Conservation (phyloP, 2,888 invertebrate genomes). For the Scelioninae gen. 1 region DNA sequence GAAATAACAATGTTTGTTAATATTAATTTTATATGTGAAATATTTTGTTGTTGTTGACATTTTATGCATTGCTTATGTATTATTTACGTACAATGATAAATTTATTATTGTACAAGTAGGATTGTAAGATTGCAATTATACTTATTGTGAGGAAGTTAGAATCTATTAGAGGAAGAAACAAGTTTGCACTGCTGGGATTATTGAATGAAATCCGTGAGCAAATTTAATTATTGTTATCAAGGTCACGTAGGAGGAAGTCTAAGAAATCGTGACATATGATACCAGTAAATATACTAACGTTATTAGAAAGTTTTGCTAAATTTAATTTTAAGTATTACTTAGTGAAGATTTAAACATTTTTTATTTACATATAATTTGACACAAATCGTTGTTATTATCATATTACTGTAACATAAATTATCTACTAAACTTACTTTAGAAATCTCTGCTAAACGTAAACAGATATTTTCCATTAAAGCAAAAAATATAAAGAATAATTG, state of each 20-base stretch:
- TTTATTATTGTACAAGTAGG: not conserved
- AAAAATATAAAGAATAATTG: too few species aligned
- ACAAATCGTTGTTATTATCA: not conserved
- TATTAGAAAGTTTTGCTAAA: slow-evolving; percentile 25
- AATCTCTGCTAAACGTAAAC: too few species aligned
- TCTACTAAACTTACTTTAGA: too few species aligned
- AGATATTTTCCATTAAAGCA: too few species aligned
- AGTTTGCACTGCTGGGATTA: slow-evolving; percentile 20
- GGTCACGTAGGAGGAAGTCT: slow-evolving; percentile 52
- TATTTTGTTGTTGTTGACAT: too few species aligned
- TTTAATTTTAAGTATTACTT: slow-evolving; percentile 8
- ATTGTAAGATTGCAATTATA: not conserved
- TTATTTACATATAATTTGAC: too few species aligned
- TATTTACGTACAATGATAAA: not conserved
- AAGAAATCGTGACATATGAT: slow-evolving; percentile 47
- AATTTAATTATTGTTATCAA: slow-evolving; percentile 61
- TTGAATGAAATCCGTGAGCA: slow-evolving; percentile 61
- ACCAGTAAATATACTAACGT: slow-evolving; percentile 30
- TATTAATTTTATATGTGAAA: too few species aligned
- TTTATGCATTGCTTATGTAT: not conserved
- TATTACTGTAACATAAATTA: too few species aligned
- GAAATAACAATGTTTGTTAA: too few species aligned
- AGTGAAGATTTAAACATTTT: not conserved
- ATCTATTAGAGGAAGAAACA: slow-evolving; percentile 48
- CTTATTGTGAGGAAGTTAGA: slow-evolving; percentile 22